A percentile compares a stretch with the other conserved stretches of the same genome.
Evolutionary conservation across 2,888 invertebrate species (phyloP).

Genomic region (Timema cristinae): DNA sequence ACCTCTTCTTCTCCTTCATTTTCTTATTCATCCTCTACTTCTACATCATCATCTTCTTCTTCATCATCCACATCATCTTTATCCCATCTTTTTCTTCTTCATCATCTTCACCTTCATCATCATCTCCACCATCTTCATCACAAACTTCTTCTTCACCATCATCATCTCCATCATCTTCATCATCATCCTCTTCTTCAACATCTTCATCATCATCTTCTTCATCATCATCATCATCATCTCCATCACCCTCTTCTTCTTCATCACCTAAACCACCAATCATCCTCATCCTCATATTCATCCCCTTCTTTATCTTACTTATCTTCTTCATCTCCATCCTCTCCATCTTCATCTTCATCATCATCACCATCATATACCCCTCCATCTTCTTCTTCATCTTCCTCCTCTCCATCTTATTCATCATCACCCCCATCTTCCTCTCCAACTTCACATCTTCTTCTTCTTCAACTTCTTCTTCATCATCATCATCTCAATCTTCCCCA

Average conservation of each 20-base stretch:
- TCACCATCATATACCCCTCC: conserved; percentile 5
- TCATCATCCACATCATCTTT: conserved; percentile 13
- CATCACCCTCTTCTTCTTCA: conserved; percentile 21
- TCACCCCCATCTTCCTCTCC: not conserved
- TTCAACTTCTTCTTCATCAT: conserved; percentile 13
- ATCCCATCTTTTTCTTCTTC: conserved; percentile 9
- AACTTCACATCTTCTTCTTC: conserved; percentile 12
- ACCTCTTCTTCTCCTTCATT: conserved; percentile 11
- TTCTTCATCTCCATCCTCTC: conserved; percentile 16
- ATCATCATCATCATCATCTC: conserved; percentile 22
- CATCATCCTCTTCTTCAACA: conserved; percentile 24
- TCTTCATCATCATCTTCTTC: conserved; percentile 23
- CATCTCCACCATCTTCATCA: conserved; percentile 15
- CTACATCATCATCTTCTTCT: conserved; percentile 9
- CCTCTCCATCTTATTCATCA: conserved; percentile 19
- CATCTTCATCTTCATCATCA: conserved; percentile 12
- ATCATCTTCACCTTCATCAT: conserved; percentile 5
- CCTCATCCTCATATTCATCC: conserved; percentile 15
- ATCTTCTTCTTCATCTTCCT: conserved; percentile 13
- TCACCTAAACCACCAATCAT: conserved; percentile 15
- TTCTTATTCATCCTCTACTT: not conserved
- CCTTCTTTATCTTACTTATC: conserved; percentile 12
- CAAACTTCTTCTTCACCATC: conserved; percentile 16
- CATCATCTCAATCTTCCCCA: not conserved
- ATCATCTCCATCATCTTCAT: conserved; percentile 15